phyloP scores from a whole-genome alignment of 1,140 invertebrate species.

The Rhynchophorus ferrugineus region DNA sequence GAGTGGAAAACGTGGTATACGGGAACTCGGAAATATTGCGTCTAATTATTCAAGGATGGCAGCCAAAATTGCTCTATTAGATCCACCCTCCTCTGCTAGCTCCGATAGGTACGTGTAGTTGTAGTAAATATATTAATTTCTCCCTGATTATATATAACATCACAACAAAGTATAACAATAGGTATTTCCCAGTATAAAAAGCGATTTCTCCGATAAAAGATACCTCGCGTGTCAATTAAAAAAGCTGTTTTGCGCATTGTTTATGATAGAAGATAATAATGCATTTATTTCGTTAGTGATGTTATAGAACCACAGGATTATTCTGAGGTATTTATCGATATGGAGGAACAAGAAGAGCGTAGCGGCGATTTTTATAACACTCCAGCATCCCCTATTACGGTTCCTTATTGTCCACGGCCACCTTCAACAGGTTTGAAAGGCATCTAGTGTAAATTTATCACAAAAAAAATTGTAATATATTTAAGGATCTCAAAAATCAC shows the following conservation, averaged over 20 bases:
- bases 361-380: slow-evolving; percentile 46
- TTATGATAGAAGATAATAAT: too few relatives aligned
- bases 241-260: too few relatives aligned
- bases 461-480: too few relatives aligned
- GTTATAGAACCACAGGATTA: slow-evolving; percentile 47
- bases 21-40: too few relatives aligned
- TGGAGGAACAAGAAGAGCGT: slow-evolving; percentile 55
- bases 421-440: slow-evolving; percentile 64
- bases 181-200: too few relatives aligned
- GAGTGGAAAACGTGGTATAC: too few relatives aligned
- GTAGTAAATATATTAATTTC: slow-evolving; percentile 8
- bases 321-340: slow-evolving; percentile 49
- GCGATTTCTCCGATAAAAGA: too few relatives aligned
- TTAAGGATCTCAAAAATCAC: slow-evolving; percentile 61
- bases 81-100: slow-evolving; percentile 75
- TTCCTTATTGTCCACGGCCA: slow-evolving; percentile 57
- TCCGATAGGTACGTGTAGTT: slow-evolving; percentile 61
- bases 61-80: slow-evolving; percentile 58
- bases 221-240: too few relatives aligned
- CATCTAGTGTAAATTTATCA: too few relatives aligned
- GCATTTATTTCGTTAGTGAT: slow-evolving; percentile 40
- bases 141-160: slow-evolving; percentile 17
- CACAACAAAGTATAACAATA: slow-evolving; percentile 2
- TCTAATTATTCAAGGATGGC: slow-evolving; percentile 47
- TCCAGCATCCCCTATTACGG: slow-evolving; percentile 54